Evolutionary conservation across 2,113 vertebrate genomes (phyloP).

Genomic region (Stictonetta naevosa): DNA sequence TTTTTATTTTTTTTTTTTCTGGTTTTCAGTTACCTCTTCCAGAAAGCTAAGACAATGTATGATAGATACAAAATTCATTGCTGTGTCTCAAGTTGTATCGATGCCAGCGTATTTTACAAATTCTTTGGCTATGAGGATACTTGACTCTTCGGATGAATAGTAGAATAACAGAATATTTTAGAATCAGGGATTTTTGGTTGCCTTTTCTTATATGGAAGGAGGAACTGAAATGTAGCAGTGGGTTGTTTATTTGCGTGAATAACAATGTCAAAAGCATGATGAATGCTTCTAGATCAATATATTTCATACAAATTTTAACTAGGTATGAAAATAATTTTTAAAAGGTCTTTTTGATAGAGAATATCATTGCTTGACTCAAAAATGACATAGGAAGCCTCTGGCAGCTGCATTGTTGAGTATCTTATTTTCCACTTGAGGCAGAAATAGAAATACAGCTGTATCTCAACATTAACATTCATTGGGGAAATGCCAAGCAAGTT

Average conservation of each 20-base stretch:
- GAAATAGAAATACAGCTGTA: slow-evolving; percentile 40
- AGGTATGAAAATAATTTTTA: not conserved
- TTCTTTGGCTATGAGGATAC: not conserved
- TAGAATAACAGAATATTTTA: not conserved
- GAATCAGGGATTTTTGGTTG: not conserved
- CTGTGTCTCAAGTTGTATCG: not conserved
- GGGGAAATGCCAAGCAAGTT: not conserved
- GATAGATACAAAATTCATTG: not conserved
- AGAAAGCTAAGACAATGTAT: not conserved
- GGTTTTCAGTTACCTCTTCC: not conserved
- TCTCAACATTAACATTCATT: not conserved
- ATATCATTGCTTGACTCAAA: not conserved
- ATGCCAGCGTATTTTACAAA: not conserved
- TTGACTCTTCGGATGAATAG: not conserved
- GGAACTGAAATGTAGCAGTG: not conserved
- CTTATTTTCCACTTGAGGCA: not conserved
- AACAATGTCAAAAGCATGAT: not conserved
- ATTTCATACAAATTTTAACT: not conserved
- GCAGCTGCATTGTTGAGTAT: not conserved
- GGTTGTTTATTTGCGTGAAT: not conserved
- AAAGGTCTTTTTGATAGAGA: not conserved
- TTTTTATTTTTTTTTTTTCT: not conserved
- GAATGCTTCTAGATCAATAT: not conserved
- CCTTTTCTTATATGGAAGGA: not conserved
- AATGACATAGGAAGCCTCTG: not conserved